Percentiles rank a stretch among this genome's conserved stretches.
Evolutionary conservation across 2,888 invertebrate genomes (phyloP).

Genomic region (Ectemnius continuus): DNA sequence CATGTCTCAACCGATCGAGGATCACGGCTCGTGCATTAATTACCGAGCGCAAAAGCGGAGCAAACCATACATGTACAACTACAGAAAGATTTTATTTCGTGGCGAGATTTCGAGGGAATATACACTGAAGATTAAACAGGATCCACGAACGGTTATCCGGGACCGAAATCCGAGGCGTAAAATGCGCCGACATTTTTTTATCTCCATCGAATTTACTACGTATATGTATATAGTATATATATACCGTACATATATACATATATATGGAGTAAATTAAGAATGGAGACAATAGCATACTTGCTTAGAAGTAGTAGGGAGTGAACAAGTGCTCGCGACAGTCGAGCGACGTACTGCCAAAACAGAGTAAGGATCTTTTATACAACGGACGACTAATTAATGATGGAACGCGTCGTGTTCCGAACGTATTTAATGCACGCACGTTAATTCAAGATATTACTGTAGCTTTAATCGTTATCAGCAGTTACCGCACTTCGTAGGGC

Average conservation of each 20-base stretch:
- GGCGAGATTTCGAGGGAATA: too few species aligned
- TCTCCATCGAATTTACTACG: constrained; percentile 5
- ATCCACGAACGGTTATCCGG: constrained; percentile 23
- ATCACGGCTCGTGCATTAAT: constrained; percentile 7
- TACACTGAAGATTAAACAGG: too few species aligned
- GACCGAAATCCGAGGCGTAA: constrained; percentile 24
- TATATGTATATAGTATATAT: too few species aligned
- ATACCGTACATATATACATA: background rate
- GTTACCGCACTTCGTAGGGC: constrained; percentile 75
- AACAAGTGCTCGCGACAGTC: constrained; percentile 10
- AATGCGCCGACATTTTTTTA: background rate
- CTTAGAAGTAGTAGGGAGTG: constrained; percentile 4
- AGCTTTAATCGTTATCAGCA: constrained; percentile 76
- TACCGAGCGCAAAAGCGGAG: background rate
- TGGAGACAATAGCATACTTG: constrained; percentile 9
- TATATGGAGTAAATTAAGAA: constrained; percentile 4
- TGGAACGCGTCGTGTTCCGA: constrained; percentile 59
- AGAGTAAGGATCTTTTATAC: constrained; percentile 51
- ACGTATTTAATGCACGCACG: constrained; percentile 73
- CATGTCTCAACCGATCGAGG: constrained; percentile 25
- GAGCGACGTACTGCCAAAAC: constrained; percentile 32
- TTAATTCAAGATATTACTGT: constrained; percentile 75
- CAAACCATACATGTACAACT: too few species aligned
- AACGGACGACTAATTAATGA: constrained; percentile 58
- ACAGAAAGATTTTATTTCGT: too few species aligned